Percentiles rank a stretch among this genome's conserved stretches.
phyloP scores from a whole-genome alignment of 2,797 vertebrate species.

The Borostomias antarcticus region DNA sequence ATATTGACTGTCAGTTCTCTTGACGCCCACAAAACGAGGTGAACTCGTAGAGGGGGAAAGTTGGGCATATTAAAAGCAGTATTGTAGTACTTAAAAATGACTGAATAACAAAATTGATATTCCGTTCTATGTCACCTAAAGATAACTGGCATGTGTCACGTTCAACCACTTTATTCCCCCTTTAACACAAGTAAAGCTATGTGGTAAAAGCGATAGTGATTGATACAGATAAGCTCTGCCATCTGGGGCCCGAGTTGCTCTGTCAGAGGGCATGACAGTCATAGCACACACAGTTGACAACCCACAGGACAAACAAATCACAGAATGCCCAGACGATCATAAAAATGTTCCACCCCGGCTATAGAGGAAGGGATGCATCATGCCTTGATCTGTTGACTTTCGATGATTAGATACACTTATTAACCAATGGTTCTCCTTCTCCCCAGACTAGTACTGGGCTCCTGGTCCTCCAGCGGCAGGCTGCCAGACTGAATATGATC shows the following conservation, averaged over 20 bases:
- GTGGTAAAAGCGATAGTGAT: constrained; percentile 37
- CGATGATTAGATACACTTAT: constrained; percentile 8
- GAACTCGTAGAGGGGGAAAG: too few relatives aligned
- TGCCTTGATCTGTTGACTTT: not conserved
- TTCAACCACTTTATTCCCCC: too few relatives aligned
- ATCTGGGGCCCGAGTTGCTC: constrained; percentile 46
- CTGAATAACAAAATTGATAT: too few relatives aligned
- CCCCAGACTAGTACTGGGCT: not conserved
- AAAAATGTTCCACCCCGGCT: not conserved
- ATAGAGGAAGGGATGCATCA: not conserved
- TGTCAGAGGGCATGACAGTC: constrained; percentile 48
- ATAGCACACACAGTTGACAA: constrained; percentile 21
- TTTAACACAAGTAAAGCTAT: too few relatives aligned
- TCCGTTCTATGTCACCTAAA: too few relatives aligned
- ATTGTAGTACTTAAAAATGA: too few relatives aligned
- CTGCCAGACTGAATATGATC: not conserved
- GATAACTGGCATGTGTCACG: too few relatives aligned
- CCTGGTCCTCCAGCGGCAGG: not conserved
- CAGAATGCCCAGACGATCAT: constrained; percentile 22
- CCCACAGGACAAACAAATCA: constrained; percentile 33
- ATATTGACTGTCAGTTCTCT: too few relatives aligned
- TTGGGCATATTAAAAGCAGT: too few relatives aligned
- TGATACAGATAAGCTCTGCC: constrained; percentile 58
- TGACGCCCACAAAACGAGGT: too few relatives aligned
- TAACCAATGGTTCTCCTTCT: not conserved